Evolutionary conservation across 2,888 invertebrate genomes (phyloP).

Genomic region (Campaea margaritaria): DNA sequence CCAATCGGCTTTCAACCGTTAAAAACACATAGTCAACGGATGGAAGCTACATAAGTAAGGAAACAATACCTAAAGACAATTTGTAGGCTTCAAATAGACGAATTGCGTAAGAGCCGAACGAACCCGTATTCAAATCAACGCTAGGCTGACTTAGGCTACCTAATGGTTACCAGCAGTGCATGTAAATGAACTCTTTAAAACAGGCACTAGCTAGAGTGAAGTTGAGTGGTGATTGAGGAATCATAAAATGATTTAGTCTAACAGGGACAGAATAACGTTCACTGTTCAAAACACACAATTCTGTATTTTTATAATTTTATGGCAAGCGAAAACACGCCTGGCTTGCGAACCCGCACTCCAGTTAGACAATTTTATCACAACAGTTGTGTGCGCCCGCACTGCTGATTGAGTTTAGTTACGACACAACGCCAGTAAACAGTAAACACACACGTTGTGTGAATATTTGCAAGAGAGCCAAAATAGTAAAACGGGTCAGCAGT

Average conservation of each 20-base stretch:
- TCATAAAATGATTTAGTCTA: not conserved
- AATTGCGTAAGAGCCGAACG: slow-evolving; percentile 27
- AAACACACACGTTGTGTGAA: too few species aligned
- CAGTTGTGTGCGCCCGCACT: too few species aligned
- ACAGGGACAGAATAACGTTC: too few species aligned
- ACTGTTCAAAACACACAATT: too few species aligned
- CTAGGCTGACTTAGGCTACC: slow-evolving; percentile 28
- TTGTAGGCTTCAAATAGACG: slow-evolving; percentile 14
- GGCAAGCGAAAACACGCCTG: too few species aligned
- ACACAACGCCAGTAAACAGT: too few species aligned
- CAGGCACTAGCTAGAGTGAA: slow-evolving; percentile 7
- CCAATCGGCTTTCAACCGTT: not conserved
- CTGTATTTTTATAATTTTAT: too few species aligned
- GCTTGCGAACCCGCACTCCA: too few species aligned
- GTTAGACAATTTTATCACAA: too few species aligned
- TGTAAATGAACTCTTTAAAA: slow-evolving; percentile 18
- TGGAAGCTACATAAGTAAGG: slow-evolving; percentile 2
- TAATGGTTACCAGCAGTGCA: slow-evolving; percentile 28
- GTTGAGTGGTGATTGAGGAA: slow-evolving; percentile 3
- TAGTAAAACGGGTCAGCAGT: too few species aligned
- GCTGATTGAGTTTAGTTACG: too few species aligned
- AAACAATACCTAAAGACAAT: slow-evolving; percentile 7
- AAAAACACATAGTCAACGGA: slow-evolving; percentile 1
- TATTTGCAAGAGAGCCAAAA: too few species aligned
- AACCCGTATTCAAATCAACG: slow-evolving; percentile 27